Evolutionary conservation across 2,888 invertebrate genomes (phyloP), one percentile per base, ranked within the genome.

Genomic region (Nezara viridula): DNA sequence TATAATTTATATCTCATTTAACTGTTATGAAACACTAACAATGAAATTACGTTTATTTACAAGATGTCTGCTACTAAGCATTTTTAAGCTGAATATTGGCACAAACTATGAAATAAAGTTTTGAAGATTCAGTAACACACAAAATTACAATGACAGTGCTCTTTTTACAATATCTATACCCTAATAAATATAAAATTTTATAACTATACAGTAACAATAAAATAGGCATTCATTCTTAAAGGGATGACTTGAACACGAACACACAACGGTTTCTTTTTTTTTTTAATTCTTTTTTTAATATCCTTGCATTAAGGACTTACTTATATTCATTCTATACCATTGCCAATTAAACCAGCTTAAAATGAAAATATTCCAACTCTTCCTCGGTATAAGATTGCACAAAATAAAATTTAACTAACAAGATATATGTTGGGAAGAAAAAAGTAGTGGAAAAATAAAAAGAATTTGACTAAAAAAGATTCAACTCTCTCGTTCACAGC

Each of bases 71-170:
- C 91, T 91, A 91, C 90, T 90, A 91, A 91, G 91, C 91, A 91
- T 89, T 89, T 89, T 89, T 89, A 91, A 91, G 91, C 91, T 90
- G 91, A 90, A 90, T 91, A 91, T 91, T 91, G 91, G 90, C 91
- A 91, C 91, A 91, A 91, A 91, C 90, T 90, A 91, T 90, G 89
- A 90, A 90, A 90, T 87, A 90, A 90, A 90, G 88, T 90, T 88
- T 89, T 89, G 90, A 90, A 90, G 73, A 60, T 27, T 88, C 89
- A 89, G 87, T 89, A 89, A 90, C 90, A 90, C 90, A 90, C 89
- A 88, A 89, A 89, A 86, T 89, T 90, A 90, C 88, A 90, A 81
- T 81, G 90, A 89, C 88, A 89, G 90, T 90, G 90, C 90, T 89
- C 86, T 86, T 77, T 89, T 90, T 90, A 44, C 60, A 89, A 89